Conservation (phyloP, 2,888 invertebrate species). For the Chymomyza procnemis region DNA sequence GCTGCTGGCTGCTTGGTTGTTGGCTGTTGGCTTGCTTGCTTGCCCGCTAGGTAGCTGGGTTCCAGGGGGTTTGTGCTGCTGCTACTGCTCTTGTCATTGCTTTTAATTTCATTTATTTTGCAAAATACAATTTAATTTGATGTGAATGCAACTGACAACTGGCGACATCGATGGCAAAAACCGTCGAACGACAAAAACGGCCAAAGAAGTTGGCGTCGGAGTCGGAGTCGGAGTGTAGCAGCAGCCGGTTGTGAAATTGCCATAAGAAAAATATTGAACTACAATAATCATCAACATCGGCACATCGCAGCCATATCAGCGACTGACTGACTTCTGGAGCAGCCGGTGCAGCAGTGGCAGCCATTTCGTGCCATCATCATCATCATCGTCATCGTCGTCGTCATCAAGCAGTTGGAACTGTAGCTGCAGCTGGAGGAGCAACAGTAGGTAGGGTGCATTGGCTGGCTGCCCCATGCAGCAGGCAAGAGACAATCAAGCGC, state of each 20-base stretch:
- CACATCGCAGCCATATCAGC: slow-evolving; percentile 48
- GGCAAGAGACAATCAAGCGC: slow-evolving; percentile 61
- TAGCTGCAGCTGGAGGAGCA: slow-evolving; percentile 14
- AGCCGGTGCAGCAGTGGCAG: slow-evolving; percentile 55
- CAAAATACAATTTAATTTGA: slow-evolving; percentile 74
- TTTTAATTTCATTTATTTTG: slow-evolving; percentile 71
- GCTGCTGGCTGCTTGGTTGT: slow-evolving; percentile 20
- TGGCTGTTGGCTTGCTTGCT: neutral
- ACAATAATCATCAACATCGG: slow-evolving; percentile 43
- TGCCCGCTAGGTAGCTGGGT: neutral
- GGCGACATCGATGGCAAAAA: slow-evolving; percentile 46
- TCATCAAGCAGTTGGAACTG: slow-evolving; percentile 37
- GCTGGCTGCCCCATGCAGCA: neutral
- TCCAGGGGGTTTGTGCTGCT: slow-evolving; percentile 13
- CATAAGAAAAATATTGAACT: slow-evolving; percentile 74
- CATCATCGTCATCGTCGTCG: slow-evolving; percentile 23
- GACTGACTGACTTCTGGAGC: slow-evolving; percentile 62
- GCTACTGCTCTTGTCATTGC: slow-evolving; percentile 59
- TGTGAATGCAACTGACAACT: slow-evolving; percentile 72
- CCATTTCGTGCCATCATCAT: slow-evolving; percentile 51
- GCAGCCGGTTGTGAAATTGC: slow-evolving; percentile 27
- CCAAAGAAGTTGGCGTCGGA: slow-evolving; percentile 31
- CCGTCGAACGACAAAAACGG: slow-evolving; percentile 47
- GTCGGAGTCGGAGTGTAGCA: neutral
- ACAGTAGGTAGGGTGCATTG: neutral